Percentiles rank a stretch among this genome's conserved stretches.
Evolutionary conservation across 1,140 invertebrate genomes (phyloP).

Genomic region (Nautilus pompilius): DNA sequence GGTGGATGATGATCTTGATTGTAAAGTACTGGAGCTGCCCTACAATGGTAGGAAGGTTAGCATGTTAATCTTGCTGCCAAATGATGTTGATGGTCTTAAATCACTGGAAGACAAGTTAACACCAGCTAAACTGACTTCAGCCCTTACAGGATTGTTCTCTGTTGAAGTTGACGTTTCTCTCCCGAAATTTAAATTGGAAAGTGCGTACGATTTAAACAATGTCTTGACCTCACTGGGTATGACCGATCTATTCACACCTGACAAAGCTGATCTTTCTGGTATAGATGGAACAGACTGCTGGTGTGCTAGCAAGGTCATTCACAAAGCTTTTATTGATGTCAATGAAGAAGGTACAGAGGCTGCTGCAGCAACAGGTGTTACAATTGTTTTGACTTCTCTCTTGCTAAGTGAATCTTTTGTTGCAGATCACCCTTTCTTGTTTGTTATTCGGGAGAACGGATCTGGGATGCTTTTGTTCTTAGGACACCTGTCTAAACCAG

Average conservation of each 20-base stretch:
- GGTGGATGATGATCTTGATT: constrained; percentile 69
- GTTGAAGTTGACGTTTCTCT: constrained; percentile 44
- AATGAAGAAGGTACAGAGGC: constrained; percentile 54
- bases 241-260: constrained; percentile 26
- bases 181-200: constrained; percentile 69
- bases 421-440: constrained; percentile 70
- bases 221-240: constrained; percentile 58
- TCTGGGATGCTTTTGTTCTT: constrained; percentile 65
- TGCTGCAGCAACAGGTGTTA: constrained; percentile 46
- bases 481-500: constrained; percentile 51
- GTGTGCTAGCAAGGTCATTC: constrained; percentile 41
- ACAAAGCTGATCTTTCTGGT: constrained; percentile 63
- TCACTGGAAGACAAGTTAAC: constrained; percentile 59
- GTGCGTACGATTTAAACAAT: constrained; percentile 58
- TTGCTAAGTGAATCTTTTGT: constrained; percentile 63
- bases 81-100: constrained; percentile 35
- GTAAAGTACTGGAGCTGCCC: constrained; percentile 69
- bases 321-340: constrained; percentile 62
- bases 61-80: constrained; percentile 76
- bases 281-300: constrained; percentile 47
- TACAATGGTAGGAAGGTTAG: constrained; percentile 63
- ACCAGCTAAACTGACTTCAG: constrained; percentile 50
- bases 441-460: constrained; percentile 66
- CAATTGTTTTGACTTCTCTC: constrained; percentile 9
- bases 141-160: neutral